Percentiles rank a stretch among this genome's conserved stretches.
These are phyloP conservation scores for Phyllotreta striolata DNA, from an alignment of 2,888 invertebrate species.

Conservation along the genomic window DNA sequence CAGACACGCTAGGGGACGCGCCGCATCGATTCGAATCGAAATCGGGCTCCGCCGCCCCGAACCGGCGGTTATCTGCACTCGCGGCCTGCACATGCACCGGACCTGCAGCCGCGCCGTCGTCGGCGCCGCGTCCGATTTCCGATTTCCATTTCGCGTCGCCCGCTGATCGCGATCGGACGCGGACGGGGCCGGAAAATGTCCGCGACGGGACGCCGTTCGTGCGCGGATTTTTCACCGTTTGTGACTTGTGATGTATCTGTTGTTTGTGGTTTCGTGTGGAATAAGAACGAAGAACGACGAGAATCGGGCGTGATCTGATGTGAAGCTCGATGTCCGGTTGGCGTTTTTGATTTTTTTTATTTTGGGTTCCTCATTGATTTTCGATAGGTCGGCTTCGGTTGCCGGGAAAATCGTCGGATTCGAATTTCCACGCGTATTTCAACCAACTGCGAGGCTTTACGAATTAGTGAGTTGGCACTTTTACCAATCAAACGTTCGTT, in stretches of 20 bases:
- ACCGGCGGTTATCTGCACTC: too few species aligned
- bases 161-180: constrained; percentile 11
- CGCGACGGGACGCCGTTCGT: too few species aligned
- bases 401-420: not conserved
- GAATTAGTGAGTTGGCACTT: constrained; percentile 25
- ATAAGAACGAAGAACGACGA: too few species aligned
- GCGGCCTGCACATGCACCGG: constrained; percentile 36
- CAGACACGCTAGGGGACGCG: constrained; percentile 44
- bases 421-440: constrained; percentile 4
- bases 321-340: constrained; percentile 13
- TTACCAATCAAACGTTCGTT: too few species aligned
- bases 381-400: constrained; percentile 4
- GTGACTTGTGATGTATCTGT: constrained; percentile 16
- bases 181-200: constrained; percentile 1
- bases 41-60: constrained; percentile 24
- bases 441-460: constrained; percentile 1
- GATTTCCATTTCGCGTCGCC: constrained; percentile 9
- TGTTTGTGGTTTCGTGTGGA: too few species aligned
- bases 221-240: constrained; percentile 3
- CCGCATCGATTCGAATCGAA: constrained; percentile 29
- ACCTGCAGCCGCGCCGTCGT: constrained; percentile 30
- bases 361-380: constrained; percentile 26
- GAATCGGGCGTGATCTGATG: constrained; percentile 34
- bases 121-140: constrained; percentile 2
- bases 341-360: constrained; percentile 22